Conservation (phyloP, 2,113 vertebrate genomes). For the Pluvianellus socialis region DNA sequence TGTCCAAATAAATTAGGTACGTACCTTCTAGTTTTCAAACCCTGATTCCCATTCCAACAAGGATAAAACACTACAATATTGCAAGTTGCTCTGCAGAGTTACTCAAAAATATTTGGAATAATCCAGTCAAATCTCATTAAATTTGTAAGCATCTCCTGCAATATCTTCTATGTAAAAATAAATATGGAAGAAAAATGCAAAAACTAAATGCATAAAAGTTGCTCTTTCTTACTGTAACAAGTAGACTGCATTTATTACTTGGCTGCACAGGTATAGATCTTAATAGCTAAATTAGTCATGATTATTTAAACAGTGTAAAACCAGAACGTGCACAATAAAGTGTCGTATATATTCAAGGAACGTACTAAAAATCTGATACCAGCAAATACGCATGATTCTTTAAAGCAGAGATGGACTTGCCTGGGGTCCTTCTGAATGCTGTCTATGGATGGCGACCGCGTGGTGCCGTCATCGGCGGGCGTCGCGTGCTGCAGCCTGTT, state of each 20-base stretch:
- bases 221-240: background rate
- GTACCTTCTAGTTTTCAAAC: background rate
- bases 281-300: background rate
- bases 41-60: background rate
- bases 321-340: background rate
- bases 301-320: background rate
- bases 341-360: background rate
- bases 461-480: slow-evolving; percentile 82
- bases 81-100: background rate
- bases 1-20: background rate
- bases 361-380: background rate
- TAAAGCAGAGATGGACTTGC: slow-evolving; percentile 64
- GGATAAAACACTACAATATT: background rate
- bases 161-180: background rate
- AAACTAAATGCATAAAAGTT: background rate
- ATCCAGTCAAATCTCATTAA: background rate
- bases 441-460: slow-evolving; percentile 93
- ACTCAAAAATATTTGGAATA: background rate
- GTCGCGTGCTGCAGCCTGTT: slow-evolving; percentile 73
- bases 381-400: fast-evolving
- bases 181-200: background rate
- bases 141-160: background rate
- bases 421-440: slow-evolving; percentile 98
- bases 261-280: background rate
- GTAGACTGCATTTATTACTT: fast-evolving